Percentiles rank a stretch among this genome's conserved stretches.
phyloP scores from a whole-genome alignment of 1,140 invertebrate species.

The Hirudo medicinalis region DNA sequence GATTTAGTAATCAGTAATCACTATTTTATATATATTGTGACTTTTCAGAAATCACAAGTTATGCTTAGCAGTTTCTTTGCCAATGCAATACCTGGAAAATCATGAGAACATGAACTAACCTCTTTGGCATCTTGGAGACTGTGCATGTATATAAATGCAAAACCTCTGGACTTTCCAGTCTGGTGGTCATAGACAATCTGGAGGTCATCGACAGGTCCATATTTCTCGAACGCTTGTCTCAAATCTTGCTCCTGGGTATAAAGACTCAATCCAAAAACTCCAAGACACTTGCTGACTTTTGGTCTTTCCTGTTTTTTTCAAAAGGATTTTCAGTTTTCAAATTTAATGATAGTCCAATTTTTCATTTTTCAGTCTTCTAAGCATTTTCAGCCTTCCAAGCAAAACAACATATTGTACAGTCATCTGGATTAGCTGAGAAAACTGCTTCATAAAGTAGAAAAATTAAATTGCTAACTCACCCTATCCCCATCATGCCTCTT shows the following conservation, averaged over 20 bases:
- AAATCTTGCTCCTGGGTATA: slow-evolving; percentile 77
- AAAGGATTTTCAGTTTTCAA: too few species aligned
- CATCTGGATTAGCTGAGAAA: slow-evolving; percentile 6
- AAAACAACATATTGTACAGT: not conserved
- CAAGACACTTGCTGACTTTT: slow-evolving; percentile 64
- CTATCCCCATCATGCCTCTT: slow-evolving; percentile 3
- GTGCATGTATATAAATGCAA: slow-evolving; percentile 86
- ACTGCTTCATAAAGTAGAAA: not conserved
- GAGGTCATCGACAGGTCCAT: slow-evolving; percentile 71
- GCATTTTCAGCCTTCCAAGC: slow-evolving; percentile 1
- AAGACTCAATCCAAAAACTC: slow-evolving; percentile 77
- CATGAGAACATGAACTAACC: not conserved
- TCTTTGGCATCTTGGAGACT: slow-evolving; percentile 59
- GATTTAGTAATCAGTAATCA: too few species aligned
- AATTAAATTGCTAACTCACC: not conserved
- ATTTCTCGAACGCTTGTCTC: slow-evolving; percentile 75
- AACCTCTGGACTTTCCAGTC: slow-evolving; percentile 75
- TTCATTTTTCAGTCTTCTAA: too few species aligned
- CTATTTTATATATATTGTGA: too few species aligned
- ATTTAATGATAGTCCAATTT: too few species aligned
- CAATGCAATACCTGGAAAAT: too few species aligned
- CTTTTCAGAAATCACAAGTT: too few species aligned
- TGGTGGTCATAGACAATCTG: slow-evolving; percentile 84
- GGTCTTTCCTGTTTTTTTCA: slow-evolving; percentile 50
- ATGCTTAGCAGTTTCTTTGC: too few species aligned